Evolutionary conservation across 2,113 vertebrate species (phyloP).

Genomic region (Hippocampus guttulatus): DNA sequence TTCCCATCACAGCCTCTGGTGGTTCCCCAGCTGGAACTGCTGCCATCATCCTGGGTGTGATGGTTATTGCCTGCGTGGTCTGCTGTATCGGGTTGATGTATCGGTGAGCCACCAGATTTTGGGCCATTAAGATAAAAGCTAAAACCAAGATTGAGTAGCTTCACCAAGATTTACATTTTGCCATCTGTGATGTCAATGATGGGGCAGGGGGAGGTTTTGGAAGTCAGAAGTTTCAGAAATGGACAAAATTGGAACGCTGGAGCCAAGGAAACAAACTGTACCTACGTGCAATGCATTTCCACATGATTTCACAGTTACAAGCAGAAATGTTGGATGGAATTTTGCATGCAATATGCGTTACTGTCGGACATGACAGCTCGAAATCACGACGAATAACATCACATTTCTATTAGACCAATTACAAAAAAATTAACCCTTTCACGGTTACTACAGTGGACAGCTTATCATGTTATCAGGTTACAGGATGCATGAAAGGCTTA

Average conservation of each 20-base stretch:
- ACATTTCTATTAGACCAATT: not conserved
- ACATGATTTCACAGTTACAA: not conserved
- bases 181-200: not conserved
- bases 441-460: too few species aligned
- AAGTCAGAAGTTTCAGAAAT: not conserved
- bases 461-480: too few species aligned
- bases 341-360: too few species aligned
- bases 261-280: not conserved
- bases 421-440: not conserved
- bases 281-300: not conserved
- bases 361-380: too few species aligned
- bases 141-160: not conserved
- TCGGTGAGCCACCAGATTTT: conserved; percentile 66
- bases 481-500: too few species aligned
- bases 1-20: conserved; percentile 54
- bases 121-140: not conserved
- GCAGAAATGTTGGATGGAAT: not conserved
- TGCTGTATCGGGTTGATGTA: conserved; percentile 76
- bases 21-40: conserved; percentile 62
- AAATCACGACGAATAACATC: not conserved
- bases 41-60: conserved; percentile 71
- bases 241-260: not conserved
- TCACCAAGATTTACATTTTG: not conserved
- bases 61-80: conserved; percentile 70
- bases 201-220: too few species aligned